These are phyloP conservation scores for Lanius collurio DNA, from an alignment of 2,113 vertebrate genomes.

Conservation along the genomic window DNA sequence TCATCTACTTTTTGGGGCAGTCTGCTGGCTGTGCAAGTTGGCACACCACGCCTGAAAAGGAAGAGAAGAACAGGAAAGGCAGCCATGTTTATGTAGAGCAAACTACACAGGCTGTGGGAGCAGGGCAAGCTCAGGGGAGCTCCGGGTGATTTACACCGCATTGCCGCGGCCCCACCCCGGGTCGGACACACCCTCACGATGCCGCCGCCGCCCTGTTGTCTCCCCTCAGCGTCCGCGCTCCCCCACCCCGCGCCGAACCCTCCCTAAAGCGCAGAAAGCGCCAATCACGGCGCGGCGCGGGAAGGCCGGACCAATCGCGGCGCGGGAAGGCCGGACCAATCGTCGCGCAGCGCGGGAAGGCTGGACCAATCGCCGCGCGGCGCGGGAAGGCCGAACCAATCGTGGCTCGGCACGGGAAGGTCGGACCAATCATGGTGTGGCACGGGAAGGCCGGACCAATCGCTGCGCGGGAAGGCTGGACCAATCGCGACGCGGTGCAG, in stretches of 20 bases:
- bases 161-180: accelerated
- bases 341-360: accelerated
- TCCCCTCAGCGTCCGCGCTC: not conserved
- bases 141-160: accelerated
- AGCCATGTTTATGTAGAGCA: accelerated
- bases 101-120: not conserved
- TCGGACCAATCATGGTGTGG: no score
- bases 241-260: accelerated
- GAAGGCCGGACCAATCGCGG: accelerated
- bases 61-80: accelerated
- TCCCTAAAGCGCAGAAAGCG: accelerated
- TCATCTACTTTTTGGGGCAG: no score
- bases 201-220: accelerated
- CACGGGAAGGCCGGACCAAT: no score
- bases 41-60: accelerated
- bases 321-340: not conserved
- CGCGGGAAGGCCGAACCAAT: no score
- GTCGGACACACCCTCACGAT: accelerated
- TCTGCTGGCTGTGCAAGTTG: accelerated
- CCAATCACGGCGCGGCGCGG: accelerated
- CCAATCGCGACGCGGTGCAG: no score
- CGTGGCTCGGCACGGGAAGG: no score
- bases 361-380: not conserved
- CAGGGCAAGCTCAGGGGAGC: accelerated
- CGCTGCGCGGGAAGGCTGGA: no score